Percentiles rank a stretch among this genome's conserved stretches.
Conservation (phyloP, 2,113 vertebrate genomes). For the Podiceps cristatus region DNA sequence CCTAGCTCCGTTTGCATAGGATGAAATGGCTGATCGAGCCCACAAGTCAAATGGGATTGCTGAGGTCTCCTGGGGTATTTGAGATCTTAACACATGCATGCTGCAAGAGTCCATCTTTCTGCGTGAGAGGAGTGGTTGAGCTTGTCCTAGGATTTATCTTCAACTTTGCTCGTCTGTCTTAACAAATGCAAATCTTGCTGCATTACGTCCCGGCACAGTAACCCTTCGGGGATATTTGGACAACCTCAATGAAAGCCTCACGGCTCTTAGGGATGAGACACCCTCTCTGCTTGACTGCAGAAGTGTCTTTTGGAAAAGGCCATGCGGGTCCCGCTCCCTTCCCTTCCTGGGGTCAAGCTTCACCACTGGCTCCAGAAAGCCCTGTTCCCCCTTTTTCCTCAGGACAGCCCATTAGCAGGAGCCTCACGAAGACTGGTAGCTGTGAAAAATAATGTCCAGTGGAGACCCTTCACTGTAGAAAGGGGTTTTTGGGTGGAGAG, state of each 20-base stretch:
- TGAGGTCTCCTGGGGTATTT: not conserved
- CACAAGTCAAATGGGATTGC: not conserved
- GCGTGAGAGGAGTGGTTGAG: not conserved
- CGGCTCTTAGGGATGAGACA: not conserved
- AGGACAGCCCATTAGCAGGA: not conserved
- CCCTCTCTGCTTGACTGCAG: not conserved
- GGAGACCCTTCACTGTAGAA: not conserved
- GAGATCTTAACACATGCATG: not conserved
- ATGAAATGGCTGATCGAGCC: not conserved
- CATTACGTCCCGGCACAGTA: accelerated
- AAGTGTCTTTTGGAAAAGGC: not conserved
- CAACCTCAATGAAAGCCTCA: not conserved
- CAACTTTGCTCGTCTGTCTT: not conserved
- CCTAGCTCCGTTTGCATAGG: not conserved
- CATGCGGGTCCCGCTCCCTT: accelerated
- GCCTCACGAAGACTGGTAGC: no score
- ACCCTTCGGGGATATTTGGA: not conserved
- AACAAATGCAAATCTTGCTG: not conserved
- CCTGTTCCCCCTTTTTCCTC: not conserved
- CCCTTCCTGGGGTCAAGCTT: not conserved
- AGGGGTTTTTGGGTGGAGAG: not conserved
- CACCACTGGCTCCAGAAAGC: not conserved
- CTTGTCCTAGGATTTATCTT: not conserved
- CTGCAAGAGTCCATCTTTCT: not conserved
- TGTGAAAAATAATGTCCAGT: not conserved